Base-by-base conservation (phyloP, 2,797 vertebrate genomes). In the Pelobates cultripes region DNA sequence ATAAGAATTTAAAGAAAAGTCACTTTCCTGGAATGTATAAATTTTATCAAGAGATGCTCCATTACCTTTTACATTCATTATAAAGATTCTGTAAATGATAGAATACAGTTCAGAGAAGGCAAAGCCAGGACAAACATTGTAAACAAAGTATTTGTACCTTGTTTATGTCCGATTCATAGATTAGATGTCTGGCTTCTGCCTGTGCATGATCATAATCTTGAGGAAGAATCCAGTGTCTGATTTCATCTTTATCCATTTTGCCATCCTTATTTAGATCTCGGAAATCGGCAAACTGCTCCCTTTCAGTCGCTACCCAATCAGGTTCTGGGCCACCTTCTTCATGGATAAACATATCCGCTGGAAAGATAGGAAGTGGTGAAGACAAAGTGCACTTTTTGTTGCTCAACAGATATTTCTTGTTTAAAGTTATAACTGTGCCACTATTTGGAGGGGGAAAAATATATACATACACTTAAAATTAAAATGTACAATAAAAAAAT, bases 301-400 rank as follows among this genome's bases (percentile, higher is more conserved):
- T 92, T 85, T 99, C 98, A 0, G 96, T 99, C 84, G 91, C 88
- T 66, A 99, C 96, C 98, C 98, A 99, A 85, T 98, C 97, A 2
- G 98, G 98, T 86, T 99, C 97, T 0, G 96, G 96, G 75, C 95
- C 95, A 0, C 92, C 96, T 0, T 99, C 98, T 88, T 98, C 97
- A 0, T 97, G 96, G 41, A 96, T 93, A 91, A 98, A 99, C 98
- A 99, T 99, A 88, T 99, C 98, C n/a, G 95, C 98, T 99, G 78
- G n/a, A 84, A 79, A 73, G 51, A 77, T 87, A 88, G 76, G 44
- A 81, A 28, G 28, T 63, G 3, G 9, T 14, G 66, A 72, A 61
- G 57, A 61, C 8, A 61, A 4, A n/a, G 57, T 51, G 2, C 47
- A 51, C 10, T 51, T 5, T 51, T 5, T 51, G 47, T 6, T 5